These are phyloP conservation scores for Pachyramphus minor DNA, from an alignment of 2,113 vertebrate species.

Conservation along the genomic window DNA sequence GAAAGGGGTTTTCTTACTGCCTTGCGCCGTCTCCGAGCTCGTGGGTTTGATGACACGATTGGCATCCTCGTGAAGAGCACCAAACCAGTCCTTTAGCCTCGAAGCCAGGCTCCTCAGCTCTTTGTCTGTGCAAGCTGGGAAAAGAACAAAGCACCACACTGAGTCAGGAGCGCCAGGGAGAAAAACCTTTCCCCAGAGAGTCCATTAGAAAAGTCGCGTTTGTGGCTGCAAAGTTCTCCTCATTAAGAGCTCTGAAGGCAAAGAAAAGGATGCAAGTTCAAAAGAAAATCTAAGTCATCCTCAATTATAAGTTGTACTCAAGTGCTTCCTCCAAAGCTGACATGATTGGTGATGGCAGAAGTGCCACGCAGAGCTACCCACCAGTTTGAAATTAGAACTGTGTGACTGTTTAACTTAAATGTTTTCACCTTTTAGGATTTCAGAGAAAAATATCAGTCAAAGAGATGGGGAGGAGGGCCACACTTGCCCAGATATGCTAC, in stretches of 20 bases:
- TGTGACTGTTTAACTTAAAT: background rate
- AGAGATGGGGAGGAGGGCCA: constrained; percentile 7
- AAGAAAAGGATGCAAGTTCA: background rate
- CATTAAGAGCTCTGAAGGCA: background rate
- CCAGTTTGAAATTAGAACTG: background rate
- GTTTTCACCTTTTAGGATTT: constrained; percentile 31
- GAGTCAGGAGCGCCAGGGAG: background rate
- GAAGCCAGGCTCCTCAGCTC: constrained; percentile 88
- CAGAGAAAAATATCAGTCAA: constrained; percentile 13
- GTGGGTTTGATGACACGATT: constrained; percentile 90
- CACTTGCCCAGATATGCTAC: background rate
- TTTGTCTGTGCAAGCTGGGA: constrained; percentile 85
- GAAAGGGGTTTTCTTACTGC: constrained; percentile 79
- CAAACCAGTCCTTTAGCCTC: constrained; percentile 93
- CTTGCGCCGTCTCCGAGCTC: constrained; percentile 78
- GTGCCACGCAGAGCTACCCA: background rate
- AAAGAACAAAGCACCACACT: constrained; percentile 52
- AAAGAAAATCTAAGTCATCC: background rate
- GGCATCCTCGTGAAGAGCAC: constrained; percentile 89
- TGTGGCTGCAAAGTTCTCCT: background rate
- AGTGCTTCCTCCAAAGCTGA: background rate
- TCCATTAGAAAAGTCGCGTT: background rate
- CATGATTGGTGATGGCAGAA: background rate
- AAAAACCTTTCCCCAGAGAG: background rate
- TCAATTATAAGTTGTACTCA: background rate